phyloP scores from a whole-genome alignment of 2,113 vertebrate genomes.

The Stegostoma tigrinum region DNA sequence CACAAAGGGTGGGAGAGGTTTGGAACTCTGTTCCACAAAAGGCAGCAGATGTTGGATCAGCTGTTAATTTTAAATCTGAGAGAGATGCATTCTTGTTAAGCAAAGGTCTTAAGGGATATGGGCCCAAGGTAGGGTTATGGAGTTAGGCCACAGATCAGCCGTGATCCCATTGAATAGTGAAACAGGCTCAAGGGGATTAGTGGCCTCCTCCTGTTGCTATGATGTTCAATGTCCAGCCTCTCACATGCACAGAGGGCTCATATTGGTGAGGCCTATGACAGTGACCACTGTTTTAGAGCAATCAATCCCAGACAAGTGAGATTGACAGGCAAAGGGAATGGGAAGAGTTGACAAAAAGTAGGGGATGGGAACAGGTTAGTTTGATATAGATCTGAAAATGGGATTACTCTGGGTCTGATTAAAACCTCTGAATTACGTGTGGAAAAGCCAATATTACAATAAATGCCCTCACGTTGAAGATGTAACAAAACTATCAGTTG shows the following conservation, averaged over 20 bases:
- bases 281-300: neutral
- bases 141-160: too few species aligned
- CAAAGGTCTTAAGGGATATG: too few species aligned
- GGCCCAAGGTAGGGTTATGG: too few species aligned
- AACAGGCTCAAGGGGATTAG: too few species aligned
- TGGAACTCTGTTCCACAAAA: too few species aligned
- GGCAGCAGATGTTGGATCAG: too few species aligned
- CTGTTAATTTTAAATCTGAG: too few species aligned
- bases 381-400: neutral
- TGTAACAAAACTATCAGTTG: neutral
- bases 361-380: neutral
- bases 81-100: too few species aligned
- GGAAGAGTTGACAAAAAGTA: neutral
- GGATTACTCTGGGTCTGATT: neutral
- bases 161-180: too few species aligned
- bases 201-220: too few species aligned
- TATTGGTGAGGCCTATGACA: too few species aligned
- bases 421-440: neutral
- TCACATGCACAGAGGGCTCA: neutral
- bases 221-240: neutral
- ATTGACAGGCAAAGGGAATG: neutral
- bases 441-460: neutral
- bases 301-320: neutral
- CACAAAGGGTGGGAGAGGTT: too few species aligned
- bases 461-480: neutral